phyloP scores from a whole-genome alignment of 2,797 vertebrate species.

The Jordanella pulchra region DNA sequence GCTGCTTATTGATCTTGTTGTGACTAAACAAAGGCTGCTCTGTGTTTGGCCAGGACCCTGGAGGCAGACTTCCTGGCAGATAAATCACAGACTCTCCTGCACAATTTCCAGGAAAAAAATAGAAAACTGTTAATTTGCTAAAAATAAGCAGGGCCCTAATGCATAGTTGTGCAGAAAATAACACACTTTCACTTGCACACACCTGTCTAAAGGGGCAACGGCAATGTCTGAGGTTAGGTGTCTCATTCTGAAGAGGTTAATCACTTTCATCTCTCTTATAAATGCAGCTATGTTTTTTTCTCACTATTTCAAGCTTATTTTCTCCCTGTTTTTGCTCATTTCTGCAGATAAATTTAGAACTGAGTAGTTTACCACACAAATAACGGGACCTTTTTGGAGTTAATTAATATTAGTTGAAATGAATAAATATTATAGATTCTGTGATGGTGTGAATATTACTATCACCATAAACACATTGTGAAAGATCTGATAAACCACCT shows the following conservation, averaged over 20 bases:
- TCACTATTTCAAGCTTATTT: constrained; percentile 1
- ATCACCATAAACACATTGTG: constrained; percentile 9
- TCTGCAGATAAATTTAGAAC: constrained; percentile 45
- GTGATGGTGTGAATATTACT: constrained; percentile 19
- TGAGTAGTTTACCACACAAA: constrained; percentile 37
- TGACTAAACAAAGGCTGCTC: constrained; percentile 16
- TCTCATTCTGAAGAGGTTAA: constrained; percentile 64
- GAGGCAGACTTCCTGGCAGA: constrained; percentile 55
- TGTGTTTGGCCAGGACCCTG: constrained; percentile 33
- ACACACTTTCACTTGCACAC: constrained; percentile 41
- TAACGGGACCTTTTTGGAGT: constrained; percentile 40
- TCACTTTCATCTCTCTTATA: constrained; percentile 52
- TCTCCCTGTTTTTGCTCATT: constrained; percentile 17
- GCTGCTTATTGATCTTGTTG: constrained; percentile 1
- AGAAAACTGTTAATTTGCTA: constrained; percentile 71
- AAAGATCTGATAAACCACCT: constrained; percentile 6
- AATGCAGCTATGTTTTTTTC: constrained; percentile 56
- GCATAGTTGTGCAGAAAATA: constrained; percentile 53
- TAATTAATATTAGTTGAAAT: constrained; percentile 37
- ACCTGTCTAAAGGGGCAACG: constrained; percentile 63
- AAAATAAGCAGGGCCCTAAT: constrained; percentile 77
- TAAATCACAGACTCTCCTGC: constrained; percentile 65
- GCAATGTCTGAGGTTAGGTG: constrained; percentile 63
- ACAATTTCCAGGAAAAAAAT: constrained; percentile 66
- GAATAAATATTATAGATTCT: constrained; percentile 6